Evolutionary conservation across 1,140 invertebrate genomes (phyloP), one percentile per base, ranked within the genome.

Genomic region (Aporrectodea caliginosa): DNA sequence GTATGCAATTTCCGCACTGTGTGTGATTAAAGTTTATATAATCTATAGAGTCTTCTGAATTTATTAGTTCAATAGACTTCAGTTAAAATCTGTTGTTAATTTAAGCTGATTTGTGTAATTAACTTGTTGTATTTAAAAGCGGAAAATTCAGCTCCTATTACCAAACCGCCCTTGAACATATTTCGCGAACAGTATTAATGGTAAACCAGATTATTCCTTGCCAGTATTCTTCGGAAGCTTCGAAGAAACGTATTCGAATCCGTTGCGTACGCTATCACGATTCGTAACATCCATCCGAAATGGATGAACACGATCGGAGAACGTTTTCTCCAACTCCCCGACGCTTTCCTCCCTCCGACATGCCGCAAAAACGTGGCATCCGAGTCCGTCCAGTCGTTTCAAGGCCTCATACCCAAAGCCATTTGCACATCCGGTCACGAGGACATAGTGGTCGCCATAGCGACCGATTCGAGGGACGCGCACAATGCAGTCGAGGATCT

Each of bases 271-370:
- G 31, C 70, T 72, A 32, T 6, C 70, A 2, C 27, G 6, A 27
- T 72, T 27, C n/a, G 70, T n/a, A 32, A 72, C 70, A 27, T 72
- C 32, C n/a, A 72, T 27, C 32, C 14, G 31, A 14, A 72, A 27
- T 14, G 70, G 70, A 29, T 12, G n/a, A 32, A 72, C n/a, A 2
- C 70, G n/a, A 29, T 27, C n/a, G 2, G 70, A 72, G 70, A 27
- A 72, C 70, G 70, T n/a, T n/a, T 72, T 72, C 70, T n/a, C 27
- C 70, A 72, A 27, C 70, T 72, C 70, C n/a, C 6, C 70, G n/a
- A 29, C 70, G n/a, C 70, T 32, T n/a, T 72, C 32, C 70, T 72
- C 70, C 32, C n/a, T 72, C 70, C n/a, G 70, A 32, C 70, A 72
- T 14, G 2, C 70, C 6, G 70, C 70, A n/a, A 72, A 72, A 14